Evolutionary conservation across 2,113 vertebrate species (phyloP), one percentile per base, ranked within the genome.

Genomic region (human): DNA sequence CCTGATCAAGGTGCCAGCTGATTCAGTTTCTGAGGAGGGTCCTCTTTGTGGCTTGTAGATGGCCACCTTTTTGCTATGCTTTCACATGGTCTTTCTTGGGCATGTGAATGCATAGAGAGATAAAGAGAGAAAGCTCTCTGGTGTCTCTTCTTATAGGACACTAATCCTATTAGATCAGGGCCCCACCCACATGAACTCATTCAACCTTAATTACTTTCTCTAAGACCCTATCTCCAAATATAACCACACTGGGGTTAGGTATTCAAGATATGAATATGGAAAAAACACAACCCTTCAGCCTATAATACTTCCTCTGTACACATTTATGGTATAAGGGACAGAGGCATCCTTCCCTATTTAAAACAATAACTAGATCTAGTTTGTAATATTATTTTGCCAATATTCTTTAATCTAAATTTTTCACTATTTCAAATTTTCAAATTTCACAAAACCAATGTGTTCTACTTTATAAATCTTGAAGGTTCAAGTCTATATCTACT

Each of bases 401-500:
- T 45, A 81, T 89, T 59, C 20, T 50, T 88, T 3, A 68, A 52
- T 35, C 3, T 43, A 72, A 68, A 30, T 22, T 68, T 86, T 90
- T 22, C 17, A 73, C 30, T 64, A 22, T 38, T 57, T 61, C 90
- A 45, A 59, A 93, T 40, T 80, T 86, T 93, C 48, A 93, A 22
- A 17, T 94, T 88, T 61, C 27, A 89, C 20, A 66, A 94, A 96
- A 80, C 8, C 23, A 93, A 48, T 27, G 18, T 88, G 55, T 18
- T 38, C 52, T 89, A 45, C 32, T 90, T 95, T 73, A 88, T 59
- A 88, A 18, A 72, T 61, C 22, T 70, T 80, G 27, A 94, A 96
- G 83, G 13, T 84, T 64, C 9, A 70, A 52, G 7, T 85, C 25
- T 81, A 35, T 70, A 20, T 55, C 23, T 45, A 76, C 38, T 81